Evolutionary conservation across 2,888 invertebrate genomes (phyloP).

Genomic region (Synergus japonicus): DNA sequence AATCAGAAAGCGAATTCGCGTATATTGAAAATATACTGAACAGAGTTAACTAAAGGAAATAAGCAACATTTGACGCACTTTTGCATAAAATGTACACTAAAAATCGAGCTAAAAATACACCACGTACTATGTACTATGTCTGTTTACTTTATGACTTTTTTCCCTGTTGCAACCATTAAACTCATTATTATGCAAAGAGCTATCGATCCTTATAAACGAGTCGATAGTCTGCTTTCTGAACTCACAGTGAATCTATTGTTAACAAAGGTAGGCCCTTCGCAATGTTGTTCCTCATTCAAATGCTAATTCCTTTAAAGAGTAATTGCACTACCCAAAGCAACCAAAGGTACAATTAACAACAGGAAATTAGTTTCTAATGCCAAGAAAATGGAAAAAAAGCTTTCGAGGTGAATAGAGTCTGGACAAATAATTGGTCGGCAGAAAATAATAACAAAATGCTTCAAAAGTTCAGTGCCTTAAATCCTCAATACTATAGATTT

Average conservation of each 20-base stretch:
- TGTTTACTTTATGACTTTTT: conserved; percentile 15
- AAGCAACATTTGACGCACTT: background rate
- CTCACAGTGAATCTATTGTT: conserved; percentile 10
- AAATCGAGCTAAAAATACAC: background rate
- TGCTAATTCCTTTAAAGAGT: conserved; percentile 18
- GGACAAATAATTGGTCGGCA: background rate
- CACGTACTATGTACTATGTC: background rate
- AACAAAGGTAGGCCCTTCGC: conserved; percentile 13
- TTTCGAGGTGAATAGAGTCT: conserved; percentile 1
- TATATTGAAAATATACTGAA: background rate
- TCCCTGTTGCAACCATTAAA: conserved; percentile 35
- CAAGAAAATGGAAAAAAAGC: background rate
- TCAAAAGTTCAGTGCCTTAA: background rate
- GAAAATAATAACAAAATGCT: background rate
- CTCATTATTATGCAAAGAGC: conserved; percentile 35
- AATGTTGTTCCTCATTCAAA: conserved; percentile 16
- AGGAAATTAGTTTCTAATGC: background rate
- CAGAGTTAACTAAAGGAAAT: background rate
- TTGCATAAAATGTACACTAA: conserved; percentile 14
- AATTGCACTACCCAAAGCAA: conserved; percentile 23
- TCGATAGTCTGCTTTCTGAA: conserved; percentile 40
- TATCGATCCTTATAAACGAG: conserved; percentile 40
- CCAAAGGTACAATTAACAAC: background rate
- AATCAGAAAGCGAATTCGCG: background rate
- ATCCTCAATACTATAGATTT: background rate